These are phyloP conservation scores for Hestina assimilis DNA, from an alignment of 1,140 invertebrate genomes.

Conservation along the genomic window DNA sequence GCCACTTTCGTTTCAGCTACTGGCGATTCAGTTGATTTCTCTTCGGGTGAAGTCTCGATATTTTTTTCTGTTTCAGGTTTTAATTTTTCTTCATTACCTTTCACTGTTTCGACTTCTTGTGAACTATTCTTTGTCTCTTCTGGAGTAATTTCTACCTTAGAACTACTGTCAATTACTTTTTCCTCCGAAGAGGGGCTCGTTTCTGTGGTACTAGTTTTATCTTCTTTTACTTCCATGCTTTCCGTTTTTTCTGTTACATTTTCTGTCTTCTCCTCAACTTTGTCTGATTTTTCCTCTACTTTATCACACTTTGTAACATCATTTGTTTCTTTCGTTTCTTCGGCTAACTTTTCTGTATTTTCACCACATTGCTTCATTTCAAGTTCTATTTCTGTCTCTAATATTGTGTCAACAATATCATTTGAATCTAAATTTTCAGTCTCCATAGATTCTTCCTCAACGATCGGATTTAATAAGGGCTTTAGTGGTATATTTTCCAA, in stretches of 20 bases:
- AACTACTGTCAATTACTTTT: slow-evolving; percentile 29
- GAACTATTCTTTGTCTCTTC: slow-evolving; percentile 22
- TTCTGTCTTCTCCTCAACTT: slow-evolving; percentile 7
- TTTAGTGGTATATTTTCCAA: slow-evolving; percentile 63
- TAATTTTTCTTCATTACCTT: slow-evolving; percentile 20
- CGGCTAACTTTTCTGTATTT: background rate
- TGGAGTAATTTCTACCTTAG: slow-evolving; percentile 23
- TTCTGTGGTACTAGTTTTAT: slow-evolving; percentile 27
- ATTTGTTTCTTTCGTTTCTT: background rate
- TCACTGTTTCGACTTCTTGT: slow-evolving; percentile 14
- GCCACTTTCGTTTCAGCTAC: slow-evolving; percentile 8
- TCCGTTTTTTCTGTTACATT: slow-evolving; percentile 12
- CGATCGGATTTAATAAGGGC: slow-evolving; percentile 57
- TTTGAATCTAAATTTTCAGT: slow-evolving; percentile 59
- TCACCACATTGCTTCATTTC: slow-evolving; percentile 46
- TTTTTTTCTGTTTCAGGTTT: slow-evolving; percentile 14
- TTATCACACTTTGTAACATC: slow-evolving; percentile 2
- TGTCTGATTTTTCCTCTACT: slow-evolving; percentile 14
- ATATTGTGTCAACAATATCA: slow-evolving; percentile 61
- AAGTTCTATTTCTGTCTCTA: slow-evolving; percentile 56
- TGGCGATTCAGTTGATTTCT: slow-evolving; percentile 10
- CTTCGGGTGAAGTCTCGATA: slow-evolving; percentile 4
- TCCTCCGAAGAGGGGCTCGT: slow-evolving; percentile 13
- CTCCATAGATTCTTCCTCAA: slow-evolving; percentile 67
- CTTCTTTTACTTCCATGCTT: slow-evolving; percentile 19